Conservation (phyloP, 2,797 vertebrate genomes). For the Syncerus caffer region DNA sequence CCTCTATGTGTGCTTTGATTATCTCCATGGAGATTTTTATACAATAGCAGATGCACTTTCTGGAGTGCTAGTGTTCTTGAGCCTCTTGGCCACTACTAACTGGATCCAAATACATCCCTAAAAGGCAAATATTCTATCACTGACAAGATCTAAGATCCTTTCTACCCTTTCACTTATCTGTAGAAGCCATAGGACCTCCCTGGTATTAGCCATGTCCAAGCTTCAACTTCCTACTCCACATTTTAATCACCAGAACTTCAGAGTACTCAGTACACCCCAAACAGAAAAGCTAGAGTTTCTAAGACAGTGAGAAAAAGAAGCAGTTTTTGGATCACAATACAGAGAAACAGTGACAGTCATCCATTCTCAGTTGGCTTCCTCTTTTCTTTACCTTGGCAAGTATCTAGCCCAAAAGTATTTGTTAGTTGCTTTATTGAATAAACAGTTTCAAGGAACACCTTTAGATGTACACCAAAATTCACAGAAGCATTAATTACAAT, state of each 20-base stretch:
- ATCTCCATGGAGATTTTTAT: slow-evolving; percentile 14
- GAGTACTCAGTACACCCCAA: not conserved
- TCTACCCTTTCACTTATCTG: not conserved
- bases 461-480: not conserved
- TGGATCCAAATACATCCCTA: not conserved
- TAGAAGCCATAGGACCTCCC: not conserved
- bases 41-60: not conserved
- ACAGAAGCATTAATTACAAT: not conserved
- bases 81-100: not conserved
- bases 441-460: not conserved
- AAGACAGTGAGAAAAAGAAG: not conserved
- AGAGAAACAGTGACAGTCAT: not conserved
- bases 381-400: not conserved
- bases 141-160: not conserved
- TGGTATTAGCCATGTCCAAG: not conserved
- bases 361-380: not conserved
- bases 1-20: not conserved
- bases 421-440: not conserved
- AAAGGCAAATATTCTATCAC: not conserved
- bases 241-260: not conserved
- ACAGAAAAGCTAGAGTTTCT: not conserved
- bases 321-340: not conserved
- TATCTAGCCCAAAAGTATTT: not conserved
- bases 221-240: not conserved
- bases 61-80: not conserved